Evolutionary conservation across 2,888 invertebrate genomes (phyloP), one percentile per base, ranked within the genome.

Genomic region (Nezara viridula): DNA sequence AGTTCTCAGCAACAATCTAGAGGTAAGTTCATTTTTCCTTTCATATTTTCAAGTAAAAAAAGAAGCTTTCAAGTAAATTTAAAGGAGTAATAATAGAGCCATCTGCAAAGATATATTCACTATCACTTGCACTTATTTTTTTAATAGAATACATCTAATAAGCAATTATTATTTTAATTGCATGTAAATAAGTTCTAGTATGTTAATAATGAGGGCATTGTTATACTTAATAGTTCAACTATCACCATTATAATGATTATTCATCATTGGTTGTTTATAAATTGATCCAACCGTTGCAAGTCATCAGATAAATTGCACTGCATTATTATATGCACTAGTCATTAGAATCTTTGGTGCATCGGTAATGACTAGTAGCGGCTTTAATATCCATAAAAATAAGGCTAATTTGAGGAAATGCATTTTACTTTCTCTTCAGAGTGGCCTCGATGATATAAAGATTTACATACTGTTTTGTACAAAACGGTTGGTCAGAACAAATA

Each of bases 1-100:
- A 91, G 94, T 96, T 0, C 93, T 96, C 50, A 95, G 96, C 91
- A 94, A 95, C 92, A 96, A 97, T 92, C 94, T 97, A 49, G 96
- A 96, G 94, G 95, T 95, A 93, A 77, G 77, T 73, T 37, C 7
- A 24, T 24, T 24, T 24, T 0, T 52, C 6, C 14, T 19, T 19
- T n/a, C n/a, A n/a, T n/a, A n/a, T n/a, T n/a, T n/a, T n/a, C n/a
- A n/a, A n/a, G n/a, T n/a, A n/a, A n/a, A n/a, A n/a, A n/a, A n/a
- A 14, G 14, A 14, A 49, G 16, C 2, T 49, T 9, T 10, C 49
- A 14, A 10, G 49, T 16, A 49, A 49, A 49, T 49, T 49, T 49
- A 49, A 49, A 2, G 14, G 2, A 14, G 2, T 9, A 49, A 49
- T 12, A 49, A 12, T 47, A 9, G 5, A 49, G 49, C 12, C 49